Base-by-base conservation (phyloP, 1,140 invertebrate species). In the Caligus rogercresseyi region DNA sequence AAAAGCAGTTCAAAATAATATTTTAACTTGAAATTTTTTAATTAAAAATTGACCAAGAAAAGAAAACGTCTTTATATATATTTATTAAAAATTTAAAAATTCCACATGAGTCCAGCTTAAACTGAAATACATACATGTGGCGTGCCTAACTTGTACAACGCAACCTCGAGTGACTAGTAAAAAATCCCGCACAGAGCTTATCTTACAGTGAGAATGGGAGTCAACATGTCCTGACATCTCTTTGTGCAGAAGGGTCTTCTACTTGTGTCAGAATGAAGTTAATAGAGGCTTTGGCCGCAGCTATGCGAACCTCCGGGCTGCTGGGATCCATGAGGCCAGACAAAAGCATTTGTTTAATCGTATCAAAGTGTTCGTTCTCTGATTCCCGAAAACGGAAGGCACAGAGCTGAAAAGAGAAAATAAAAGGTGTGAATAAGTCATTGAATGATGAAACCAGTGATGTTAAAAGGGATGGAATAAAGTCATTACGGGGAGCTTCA, bases 351-450 rank as follows among this genome's bases (percentile, higher is more conserved):
- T 91, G 84, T 71, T 94, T 94, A 65, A 98, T 98, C 3, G 94
- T 79, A 71, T 89, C 82, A 25, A 97, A 73, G 72, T 96, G 92
- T 70, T 89, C 84, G 80, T 77, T 74, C 97, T 90, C 71, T 94
- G 87, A 71, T 92, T 93, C 21, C 93, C 94, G 80, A 98, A 98
- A 25, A 97, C 85, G 51, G 89, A 87, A 63, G 95, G 94, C 18
- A 97, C 89, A 70, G 86, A 84, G 65, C 87, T 89, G 71, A 55
- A 68, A 66, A 54, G 67, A 65, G 62, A 54, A 68, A 26, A 64
- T 67, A 56, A 61, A 25, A 66, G n/a, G 31, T 11, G 31, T n/a
- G n/a, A n/a, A 43, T 43, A 43, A 43, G 31, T 43, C n/a, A n/a
- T n/a, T 43, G 20, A 52, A 64, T 26, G 68, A 65, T 65, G 25